These are phyloP conservation scores for Linnaemya tessellans DNA, from an alignment of 2,888 invertebrate genomes.

Conservation along the genomic window DNA sequence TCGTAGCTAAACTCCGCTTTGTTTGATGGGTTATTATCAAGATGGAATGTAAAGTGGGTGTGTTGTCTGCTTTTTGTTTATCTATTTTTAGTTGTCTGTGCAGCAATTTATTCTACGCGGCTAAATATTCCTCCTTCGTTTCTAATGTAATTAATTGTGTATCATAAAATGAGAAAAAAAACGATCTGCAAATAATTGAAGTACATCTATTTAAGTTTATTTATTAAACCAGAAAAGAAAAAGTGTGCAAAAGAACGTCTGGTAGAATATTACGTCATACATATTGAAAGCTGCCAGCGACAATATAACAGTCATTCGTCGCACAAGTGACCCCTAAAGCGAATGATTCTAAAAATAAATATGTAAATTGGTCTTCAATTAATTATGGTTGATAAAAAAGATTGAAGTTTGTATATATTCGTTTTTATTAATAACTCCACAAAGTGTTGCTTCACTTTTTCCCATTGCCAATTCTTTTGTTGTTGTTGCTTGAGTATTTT, in stretches of 20 bases:
- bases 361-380: not conserved
- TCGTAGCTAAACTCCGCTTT: not conserved
- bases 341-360: not conserved
- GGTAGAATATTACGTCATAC: not conserved
- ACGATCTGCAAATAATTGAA: slow-evolving; percentile 14
- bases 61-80: not conserved
- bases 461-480: too few relatives aligned
- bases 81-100: slow-evolving; percentile 1
- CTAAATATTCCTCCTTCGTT: not conserved
- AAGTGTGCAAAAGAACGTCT: slow-evolving; percentile 9
- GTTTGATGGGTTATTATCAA: slow-evolving; percentile 7
- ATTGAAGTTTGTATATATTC: too few relatives aligned
- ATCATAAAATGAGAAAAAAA: not conserved
- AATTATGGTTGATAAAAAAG: not conserved
- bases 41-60: slow-evolving; percentile 31
- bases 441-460: too few relatives aligned
- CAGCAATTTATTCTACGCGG: not conserved
- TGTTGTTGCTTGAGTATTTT: too few relatives aligned
- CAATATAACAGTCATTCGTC: not conserved
- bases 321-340: not conserved
- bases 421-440: too few relatives aligned
- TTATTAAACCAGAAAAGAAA: slow-evolving; percentile 15
- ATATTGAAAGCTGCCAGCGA: not conserved
- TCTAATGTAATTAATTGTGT: not conserved
- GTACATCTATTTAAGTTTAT: slow-evolving; percentile 8